Percentiles rank a stretch among this genome's conserved stretches.
Evolutionary conservation across 2,888 invertebrate species (phyloP).

Genomic region (Romanomermis culicivorax): DNA sequence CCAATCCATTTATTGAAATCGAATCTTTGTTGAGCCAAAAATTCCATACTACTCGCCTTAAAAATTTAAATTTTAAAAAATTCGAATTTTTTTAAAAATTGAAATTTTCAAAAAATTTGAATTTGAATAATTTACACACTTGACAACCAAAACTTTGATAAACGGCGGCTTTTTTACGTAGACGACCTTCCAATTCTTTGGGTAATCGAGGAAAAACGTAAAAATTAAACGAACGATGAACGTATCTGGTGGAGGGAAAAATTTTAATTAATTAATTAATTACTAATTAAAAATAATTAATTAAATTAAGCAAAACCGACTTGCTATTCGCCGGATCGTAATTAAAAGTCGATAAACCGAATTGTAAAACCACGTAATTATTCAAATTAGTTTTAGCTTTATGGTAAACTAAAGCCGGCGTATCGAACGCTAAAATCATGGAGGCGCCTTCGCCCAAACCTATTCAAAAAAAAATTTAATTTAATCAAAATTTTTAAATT

Average conservation of each 20-base stretch:
- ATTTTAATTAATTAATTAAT: not conserved
- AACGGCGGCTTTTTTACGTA: not conserved
- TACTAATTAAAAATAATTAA: not conserved
- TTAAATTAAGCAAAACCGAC: not conserved
- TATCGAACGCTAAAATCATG: not conserved
- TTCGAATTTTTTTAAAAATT: not conserved
- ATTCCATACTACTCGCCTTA: conserved; percentile 10
- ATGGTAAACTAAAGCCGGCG: not conserved
- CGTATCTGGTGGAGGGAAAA: conserved; percentile 14
- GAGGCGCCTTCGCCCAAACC: not conserved
- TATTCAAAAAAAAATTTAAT: not conserved
- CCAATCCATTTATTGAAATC: conserved; percentile 15
- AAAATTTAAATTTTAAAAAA: not conserved
- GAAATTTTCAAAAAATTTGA: too few species aligned
- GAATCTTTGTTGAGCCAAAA: conserved; percentile 14
- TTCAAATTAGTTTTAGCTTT: conserved; percentile 2
- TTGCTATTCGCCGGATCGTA: not conserved
- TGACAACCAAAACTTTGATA: conserved; percentile 1
- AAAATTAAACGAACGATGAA: conserved; percentile 29
- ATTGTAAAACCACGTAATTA: conserved; percentile 4
- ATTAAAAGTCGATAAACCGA: conserved; percentile 3
- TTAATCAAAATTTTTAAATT: not conserved
- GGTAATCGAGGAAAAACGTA: conserved; percentile 25
- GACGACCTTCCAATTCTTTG: not conserved
- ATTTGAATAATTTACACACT: too few species aligned